Conservation (phyloP, 1,140 invertebrate genomes). For the Drosophila virilis region DNA sequence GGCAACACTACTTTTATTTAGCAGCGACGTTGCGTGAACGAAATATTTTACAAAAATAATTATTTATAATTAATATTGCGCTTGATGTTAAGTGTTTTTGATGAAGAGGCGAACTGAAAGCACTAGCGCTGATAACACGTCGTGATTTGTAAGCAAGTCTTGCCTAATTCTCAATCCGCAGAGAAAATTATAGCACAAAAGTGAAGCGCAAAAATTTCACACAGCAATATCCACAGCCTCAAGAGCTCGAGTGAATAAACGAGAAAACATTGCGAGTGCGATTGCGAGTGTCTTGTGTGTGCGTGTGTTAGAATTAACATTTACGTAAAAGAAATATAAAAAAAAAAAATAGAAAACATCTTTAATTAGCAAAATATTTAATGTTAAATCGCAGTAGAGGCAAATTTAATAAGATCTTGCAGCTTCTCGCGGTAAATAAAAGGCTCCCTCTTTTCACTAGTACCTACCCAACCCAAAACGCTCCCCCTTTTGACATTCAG, state of each 20-base stretch:
- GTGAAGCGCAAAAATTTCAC: constrained; percentile 75
- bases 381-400: constrained; percentile 82
- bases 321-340: constrained; percentile 62
- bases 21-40: constrained; percentile 78
- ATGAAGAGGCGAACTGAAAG: constrained; percentile 64
- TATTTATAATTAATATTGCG: constrained; percentile 60
- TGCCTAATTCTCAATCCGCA: constrained; percentile 45
- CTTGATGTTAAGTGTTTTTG: constrained; percentile 60
- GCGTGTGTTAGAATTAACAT: constrained; percentile 71
- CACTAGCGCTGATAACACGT: constrained; percentile 23
- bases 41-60: constrained; percentile 76
- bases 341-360: constrained; percentile 32
- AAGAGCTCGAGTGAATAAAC: constrained; percentile 53
- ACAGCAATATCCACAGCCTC: constrained; percentile 41
- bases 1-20: constrained; percentile 60
- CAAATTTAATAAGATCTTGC: constrained; percentile 81
- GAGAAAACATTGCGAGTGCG: constrained; percentile 56
- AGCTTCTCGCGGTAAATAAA: constrained; percentile 80
- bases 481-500: constrained; percentile 64
- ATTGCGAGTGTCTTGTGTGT: constrained; percentile 52
- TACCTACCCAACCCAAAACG: constrained; percentile 20
- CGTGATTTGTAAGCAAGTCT: constrained; percentile 38
- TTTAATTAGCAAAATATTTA: constrained; percentile 70
- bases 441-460: constrained; percentile 9
- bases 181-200: constrained; percentile 66